A percentile compares a stretch with the other conserved stretches of the same genome.
phyloP scores from a whole-genome alignment of 1,140 invertebrate species.

The Dinoponera quadriceps region DNA sequence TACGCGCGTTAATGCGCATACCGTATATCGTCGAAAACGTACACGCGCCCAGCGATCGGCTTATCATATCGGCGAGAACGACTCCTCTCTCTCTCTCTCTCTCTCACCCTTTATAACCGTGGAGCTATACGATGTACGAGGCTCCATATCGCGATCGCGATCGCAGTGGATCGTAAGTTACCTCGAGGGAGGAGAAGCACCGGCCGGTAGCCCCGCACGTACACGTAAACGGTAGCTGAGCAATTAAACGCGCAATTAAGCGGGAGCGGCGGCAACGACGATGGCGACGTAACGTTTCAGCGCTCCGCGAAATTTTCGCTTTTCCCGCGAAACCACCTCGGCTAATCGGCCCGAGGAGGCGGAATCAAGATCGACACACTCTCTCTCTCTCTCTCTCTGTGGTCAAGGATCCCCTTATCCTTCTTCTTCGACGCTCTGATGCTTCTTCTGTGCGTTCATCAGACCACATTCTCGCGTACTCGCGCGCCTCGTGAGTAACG shows the following conservation, averaged over 20 bases:
- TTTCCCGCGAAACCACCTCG: background rate
- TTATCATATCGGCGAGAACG: slow-evolving; percentile 33
- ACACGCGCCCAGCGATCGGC: background rate
- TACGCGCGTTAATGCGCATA: slow-evolving; percentile 4
- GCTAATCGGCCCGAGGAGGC: background rate
- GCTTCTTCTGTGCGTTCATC: background rate
- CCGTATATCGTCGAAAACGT: slow-evolving; percentile 18
- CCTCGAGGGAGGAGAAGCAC: slow-evolving; percentile 40
- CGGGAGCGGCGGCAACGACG: background rate
- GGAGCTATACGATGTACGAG: slow-evolving; percentile 8
- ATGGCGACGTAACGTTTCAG: background rate
- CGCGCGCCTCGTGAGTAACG: slow-evolving; percentile 27
- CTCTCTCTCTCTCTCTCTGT: too few relatives aligned
- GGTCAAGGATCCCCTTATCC: background rate
- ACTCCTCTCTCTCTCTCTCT: slow-evolving; percentile 10
- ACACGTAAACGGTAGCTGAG: slow-evolving; percentile 37
- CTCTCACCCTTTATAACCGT: slow-evolving; percentile 26
- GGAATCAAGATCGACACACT: background rate
- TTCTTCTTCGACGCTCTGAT: slow-evolving; percentile 8
- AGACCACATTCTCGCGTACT: too few relatives aligned
- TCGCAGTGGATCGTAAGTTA: slow-evolving; percentile 48
- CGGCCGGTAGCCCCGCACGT: slow-evolving; percentile 43
- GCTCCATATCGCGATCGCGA: slow-evolving; percentile 51
- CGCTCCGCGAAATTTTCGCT: slow-evolving; percentile 13
- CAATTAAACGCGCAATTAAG: slow-evolving; percentile 59